Conservation (phyloP, 2,888 invertebrate species). For the Esperia sulphurella region DNA sequence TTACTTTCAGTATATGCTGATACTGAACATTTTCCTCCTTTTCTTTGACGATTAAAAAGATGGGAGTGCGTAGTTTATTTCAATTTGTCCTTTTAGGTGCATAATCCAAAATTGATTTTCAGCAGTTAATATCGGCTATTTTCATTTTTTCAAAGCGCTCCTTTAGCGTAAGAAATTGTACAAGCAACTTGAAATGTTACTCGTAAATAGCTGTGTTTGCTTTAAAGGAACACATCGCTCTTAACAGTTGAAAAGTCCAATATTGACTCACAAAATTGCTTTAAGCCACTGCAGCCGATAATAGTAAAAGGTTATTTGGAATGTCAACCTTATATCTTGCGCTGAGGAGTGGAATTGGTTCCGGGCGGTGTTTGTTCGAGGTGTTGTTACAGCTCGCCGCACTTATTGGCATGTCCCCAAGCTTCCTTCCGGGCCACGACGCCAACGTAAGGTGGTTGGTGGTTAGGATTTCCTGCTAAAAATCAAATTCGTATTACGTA, state of each 20-base stretch:
- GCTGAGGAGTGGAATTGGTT: slow-evolving; percentile 51
- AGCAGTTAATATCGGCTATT: no score
- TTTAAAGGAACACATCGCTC: slow-evolving; percentile 60
- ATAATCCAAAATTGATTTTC: no score
- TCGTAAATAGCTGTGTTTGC: slow-evolving; percentile 28
- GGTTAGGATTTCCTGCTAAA: background rate
- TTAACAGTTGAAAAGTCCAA: slow-evolving; percentile 67
- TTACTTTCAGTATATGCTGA: background rate
- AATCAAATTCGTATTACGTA: background rate
- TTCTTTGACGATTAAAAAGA: no score
- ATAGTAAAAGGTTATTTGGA: slow-evolving; percentile 52
- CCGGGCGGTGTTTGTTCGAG: slow-evolving; percentile 41
- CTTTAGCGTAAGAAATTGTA: background rate
- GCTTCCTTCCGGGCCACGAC: slow-evolving; percentile 31
- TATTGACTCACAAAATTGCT: slow-evolving; percentile 75
- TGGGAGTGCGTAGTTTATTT: no score
- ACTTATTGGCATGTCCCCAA: slow-evolving; percentile 72
- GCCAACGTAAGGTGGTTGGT: background rate
- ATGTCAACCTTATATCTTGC: slow-evolving; percentile 57
- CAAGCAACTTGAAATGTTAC: slow-evolving; percentile 4
- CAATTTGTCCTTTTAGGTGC: no score
- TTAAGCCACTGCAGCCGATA: slow-evolving; percentile 67
- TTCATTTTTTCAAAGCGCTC: background rate
- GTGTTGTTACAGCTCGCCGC: slow-evolving; percentile 63
- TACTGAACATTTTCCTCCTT: background rate